A percentile compares a stretch with the other conserved stretches of the same genome.
phyloP scores from a whole-genome alignment of 2,888 invertebrate genomes.

The Diarsia mendica region DNA sequence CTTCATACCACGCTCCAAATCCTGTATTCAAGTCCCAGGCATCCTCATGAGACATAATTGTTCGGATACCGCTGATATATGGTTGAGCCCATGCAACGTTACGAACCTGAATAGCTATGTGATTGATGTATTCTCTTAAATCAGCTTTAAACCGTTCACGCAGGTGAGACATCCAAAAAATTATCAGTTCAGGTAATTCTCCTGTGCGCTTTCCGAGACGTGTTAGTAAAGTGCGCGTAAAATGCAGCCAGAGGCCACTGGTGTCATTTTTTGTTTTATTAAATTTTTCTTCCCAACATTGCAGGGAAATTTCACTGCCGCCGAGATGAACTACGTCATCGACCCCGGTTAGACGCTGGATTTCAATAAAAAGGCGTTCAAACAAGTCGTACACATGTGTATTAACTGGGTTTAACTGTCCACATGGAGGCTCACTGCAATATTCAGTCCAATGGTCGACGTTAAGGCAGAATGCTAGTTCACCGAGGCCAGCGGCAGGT shows the following conservation, averaged over 20 bases:
- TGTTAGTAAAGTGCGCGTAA: slow-evolving; percentile 91
- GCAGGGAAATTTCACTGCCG: slow-evolving; percentile 93
- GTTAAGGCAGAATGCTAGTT: slow-evolving; percentile 93
- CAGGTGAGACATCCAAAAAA: slow-evolving; percentile 78
- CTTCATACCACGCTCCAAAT: slow-evolving; percentile 94
- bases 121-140: slow-evolving; percentile 72
- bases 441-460: slow-evolving; percentile 93
- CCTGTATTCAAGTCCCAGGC: slow-evolving; percentile 96
- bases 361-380: slow-evolving; percentile 93
- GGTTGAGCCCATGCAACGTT: slow-evolving; percentile 92
- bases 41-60: slow-evolving; percentile 95
- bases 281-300: slow-evolving; percentile 92
- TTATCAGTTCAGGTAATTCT: slow-evolving; percentile 75
- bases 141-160: slow-evolving; percentile 75
- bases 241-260: slow-evolving; percentile 93
- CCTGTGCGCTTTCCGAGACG: slow-evolving; percentile 89
- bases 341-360: slow-evolving; percentile 93
- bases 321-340: slow-evolving; percentile 95
- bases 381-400: slow-evolving; percentile 92
- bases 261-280: slow-evolving; percentile 90
- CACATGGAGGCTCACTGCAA: slow-evolving; percentile 95
- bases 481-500: slow-evolving; percentile 91
- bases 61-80: slow-evolving; percentile 90
- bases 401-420: slow-evolving; percentile 94
- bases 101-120: slow-evolving; percentile 88